A percentile compares a stretch with the other conserved stretches of the same genome.
These are phyloP conservation scores for Drosophila hydei DNA, from an alignment of 1,140 invertebrate genomes.

Conservation along the genomic window DNA sequence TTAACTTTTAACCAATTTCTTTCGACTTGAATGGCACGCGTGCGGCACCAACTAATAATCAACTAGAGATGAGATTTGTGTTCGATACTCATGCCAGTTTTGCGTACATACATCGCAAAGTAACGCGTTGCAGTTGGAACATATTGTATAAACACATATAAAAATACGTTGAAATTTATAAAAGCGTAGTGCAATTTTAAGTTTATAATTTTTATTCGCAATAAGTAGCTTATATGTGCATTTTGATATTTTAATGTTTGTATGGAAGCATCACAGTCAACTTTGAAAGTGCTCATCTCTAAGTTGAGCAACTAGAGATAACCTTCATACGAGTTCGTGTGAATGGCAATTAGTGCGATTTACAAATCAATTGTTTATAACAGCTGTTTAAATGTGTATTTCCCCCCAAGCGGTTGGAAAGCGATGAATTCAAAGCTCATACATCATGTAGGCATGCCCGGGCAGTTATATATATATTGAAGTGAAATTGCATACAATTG, in stretches of 20 bases:
- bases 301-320: background rate
- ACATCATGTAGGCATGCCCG: background rate
- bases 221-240: no score
- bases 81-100: background rate
- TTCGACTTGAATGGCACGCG: constrained; percentile 55
- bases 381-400: constrained; percentile 11
- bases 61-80: constrained; percentile 34
- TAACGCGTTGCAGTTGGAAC: background rate
- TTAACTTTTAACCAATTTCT: constrained; percentile 45
- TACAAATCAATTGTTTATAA: constrained; percentile 1
- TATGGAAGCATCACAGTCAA: background rate
- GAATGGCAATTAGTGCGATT: background rate
- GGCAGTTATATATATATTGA: constrained; percentile 10
- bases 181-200: no score
- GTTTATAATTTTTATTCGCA: no score
- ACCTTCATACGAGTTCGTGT: background rate
- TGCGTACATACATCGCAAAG: background rate
- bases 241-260: no score
- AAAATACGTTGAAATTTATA: background rate
- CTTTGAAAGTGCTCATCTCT: background rate
- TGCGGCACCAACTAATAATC: constrained; percentile 55
- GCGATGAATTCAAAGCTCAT: background rate
- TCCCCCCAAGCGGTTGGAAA: background rate
- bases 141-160: background rate
- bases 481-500: background rate